Percentiles rank a stretch among this genome's conserved stretches.
These are phyloP conservation scores for Trichomycterus rosablanca DNA, from an alignment of 2,113 vertebrate genomes.

Conservation along the genomic window DNA sequence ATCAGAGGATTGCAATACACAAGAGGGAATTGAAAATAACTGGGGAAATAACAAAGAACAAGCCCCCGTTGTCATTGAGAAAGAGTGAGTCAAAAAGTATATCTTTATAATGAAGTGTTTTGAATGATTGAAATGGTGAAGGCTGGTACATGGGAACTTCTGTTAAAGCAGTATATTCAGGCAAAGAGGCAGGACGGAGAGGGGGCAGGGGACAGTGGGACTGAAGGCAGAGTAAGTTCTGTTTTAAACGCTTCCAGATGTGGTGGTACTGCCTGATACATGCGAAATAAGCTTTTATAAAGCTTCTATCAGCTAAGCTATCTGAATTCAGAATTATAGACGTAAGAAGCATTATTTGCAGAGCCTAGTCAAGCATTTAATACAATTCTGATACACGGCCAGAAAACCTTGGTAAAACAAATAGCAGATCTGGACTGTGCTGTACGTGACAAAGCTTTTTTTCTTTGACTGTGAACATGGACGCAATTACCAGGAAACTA, in stretches of 20 bases:
- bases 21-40: no score
- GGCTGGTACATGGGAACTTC: conserved; percentile 44
- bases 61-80: no score
- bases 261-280: conserved; percentile 50
- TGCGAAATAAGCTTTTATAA: conserved; percentile 38
- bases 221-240: conserved; percentile 68
- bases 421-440: not conserved
- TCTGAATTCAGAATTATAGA: conserved; percentile 4
- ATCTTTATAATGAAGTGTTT: no score
- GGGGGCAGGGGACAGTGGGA: conserved; percentile 50
- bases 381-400: no score
- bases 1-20: no score
- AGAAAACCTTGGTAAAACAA: conserved; percentile 17
- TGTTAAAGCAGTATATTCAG: conserved; percentile 50
- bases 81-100: no score
- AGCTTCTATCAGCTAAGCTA: not conserved
- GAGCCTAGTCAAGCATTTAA: no score
- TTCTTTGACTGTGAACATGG: not conserved
- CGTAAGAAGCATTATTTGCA: not conserved
- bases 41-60: no score
- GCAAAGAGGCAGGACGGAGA: conserved; percentile 37
- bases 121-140: conserved; percentile 3
- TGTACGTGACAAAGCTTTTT: not conserved
- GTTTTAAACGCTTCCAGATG: conserved; percentile 77
- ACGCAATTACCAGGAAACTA: not conserved